These are phyloP conservation scores for Brachyalestes nurse DNA, from an alignment of 2,797 vertebrate species.

Conservation along the genomic window DNA sequence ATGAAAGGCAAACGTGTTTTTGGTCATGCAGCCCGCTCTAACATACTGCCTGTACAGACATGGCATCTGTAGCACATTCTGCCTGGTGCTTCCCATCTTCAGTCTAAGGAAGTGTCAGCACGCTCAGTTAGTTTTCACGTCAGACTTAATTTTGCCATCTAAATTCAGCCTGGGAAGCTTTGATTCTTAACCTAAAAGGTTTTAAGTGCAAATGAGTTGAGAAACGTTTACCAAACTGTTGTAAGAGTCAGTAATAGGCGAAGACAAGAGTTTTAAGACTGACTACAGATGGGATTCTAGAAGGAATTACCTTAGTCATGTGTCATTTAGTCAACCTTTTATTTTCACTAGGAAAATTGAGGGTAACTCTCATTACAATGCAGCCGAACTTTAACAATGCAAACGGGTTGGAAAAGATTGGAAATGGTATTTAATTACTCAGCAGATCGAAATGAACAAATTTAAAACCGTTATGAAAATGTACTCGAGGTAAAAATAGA, in stretches of 20 bases:
- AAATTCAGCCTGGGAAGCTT: background rate
- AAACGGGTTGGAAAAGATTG: too few species aligned
- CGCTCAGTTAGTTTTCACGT: background rate
- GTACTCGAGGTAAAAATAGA: too few species aligned
- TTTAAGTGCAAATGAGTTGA: background rate
- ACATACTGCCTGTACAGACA: background rate
- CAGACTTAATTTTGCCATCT: too few species aligned
- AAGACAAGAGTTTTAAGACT: background rate
- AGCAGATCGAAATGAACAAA: too few species aligned
- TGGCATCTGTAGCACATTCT: slow-evolving; percentile 13
- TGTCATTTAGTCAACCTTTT: too few species aligned
- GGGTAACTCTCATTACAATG: too few species aligned
- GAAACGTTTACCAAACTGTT: background rate
- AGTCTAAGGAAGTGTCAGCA: background rate
- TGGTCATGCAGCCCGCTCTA: slow-evolving; percentile 19
- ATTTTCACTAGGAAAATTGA: too few species aligned
- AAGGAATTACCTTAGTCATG: background rate
- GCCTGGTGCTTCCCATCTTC: background rate
- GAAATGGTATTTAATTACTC: too few species aligned
- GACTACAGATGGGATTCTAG: background rate
- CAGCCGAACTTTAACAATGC: too few species aligned
- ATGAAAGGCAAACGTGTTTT: slow-evolving; percentile 39
- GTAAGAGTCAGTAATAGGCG: too few species aligned
- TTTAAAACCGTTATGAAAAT: too few species aligned
- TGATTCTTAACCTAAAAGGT: background rate